Evolutionary conservation across 2,888 invertebrate genomes (phyloP), one percentile per base, ranked within the genome.

Genomic region (Apodemia zela): DNA sequence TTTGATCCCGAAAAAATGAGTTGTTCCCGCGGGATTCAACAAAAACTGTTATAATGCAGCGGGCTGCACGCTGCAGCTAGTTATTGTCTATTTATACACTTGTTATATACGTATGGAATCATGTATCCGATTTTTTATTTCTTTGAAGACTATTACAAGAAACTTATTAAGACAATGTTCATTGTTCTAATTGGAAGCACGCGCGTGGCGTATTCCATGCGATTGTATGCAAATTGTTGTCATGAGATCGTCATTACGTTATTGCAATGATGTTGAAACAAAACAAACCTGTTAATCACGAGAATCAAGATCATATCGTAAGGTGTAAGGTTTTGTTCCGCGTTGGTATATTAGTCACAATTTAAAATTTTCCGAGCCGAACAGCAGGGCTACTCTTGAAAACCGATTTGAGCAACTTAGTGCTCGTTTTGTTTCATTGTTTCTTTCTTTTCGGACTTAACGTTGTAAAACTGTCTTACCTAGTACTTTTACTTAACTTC

Each of bases 201-300:
- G 88, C 82, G 87, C 85, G 80, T 80, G 82, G 80, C 77, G 78
- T 80, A 80, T 77, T 74, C 79, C 70, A 69, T 65, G 69, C 80
- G 75, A 89, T 89, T 89, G 89, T 89, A 84, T 89, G 87, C 73
- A 80, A 89, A 89, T 86, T 74, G 68, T 64, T 77, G 74, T 83
- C 81, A 67, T 79, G 81, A 81, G 77, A 73, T 75, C 71, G 33
- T 62, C 33, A 62, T 47, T 59, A 18, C 45, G 58, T 13, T 63
- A 59, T 59, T 59, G 59, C 21, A 63, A 63, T 62, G 60, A 15
- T 59, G 21, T 33, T 45, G 61, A 54, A 61, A 61, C 54, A 58
- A 58, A 61, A 61, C 61, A 62, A 65, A 54, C 42, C 60, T 33
- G 25, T 54, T 54, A 29, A 15, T 25, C 21, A n/a, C 25, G 29